Conservation (phyloP, 2,888 invertebrate genomes). For the Pseudococcus viburni region DNA sequence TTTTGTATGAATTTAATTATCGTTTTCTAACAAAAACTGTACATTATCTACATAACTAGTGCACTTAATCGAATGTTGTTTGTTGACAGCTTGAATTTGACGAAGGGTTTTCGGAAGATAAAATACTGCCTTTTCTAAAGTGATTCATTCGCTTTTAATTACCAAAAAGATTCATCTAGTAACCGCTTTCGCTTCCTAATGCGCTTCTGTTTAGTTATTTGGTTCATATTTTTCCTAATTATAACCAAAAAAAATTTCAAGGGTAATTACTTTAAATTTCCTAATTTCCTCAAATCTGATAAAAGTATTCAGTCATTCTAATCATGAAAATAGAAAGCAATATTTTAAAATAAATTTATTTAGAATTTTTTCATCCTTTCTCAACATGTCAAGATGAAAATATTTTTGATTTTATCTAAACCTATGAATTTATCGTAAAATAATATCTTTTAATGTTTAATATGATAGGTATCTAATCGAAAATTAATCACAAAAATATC, state of each 20-base stretch:
- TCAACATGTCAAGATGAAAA: not conserved
- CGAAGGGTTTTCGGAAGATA: constrained; percentile 64
- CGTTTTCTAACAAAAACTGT: constrained; percentile 39
- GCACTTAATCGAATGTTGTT: constrained; percentile 62
- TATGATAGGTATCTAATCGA: too few species aligned
- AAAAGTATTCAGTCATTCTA: not conserved
- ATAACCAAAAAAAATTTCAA: not conserved
- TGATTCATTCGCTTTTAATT: constrained; percentile 60
- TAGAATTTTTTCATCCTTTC: not conserved
- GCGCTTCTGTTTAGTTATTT: constrained; percentile 9
- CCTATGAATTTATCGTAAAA: not conserved
- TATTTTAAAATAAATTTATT: not conserved
- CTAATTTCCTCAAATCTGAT: not conserved
- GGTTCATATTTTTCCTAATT: not conserved
- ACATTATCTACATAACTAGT: constrained; percentile 22
- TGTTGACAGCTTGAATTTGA: constrained; percentile 65
- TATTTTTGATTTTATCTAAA: not conserved
- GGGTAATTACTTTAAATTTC: not conserved
- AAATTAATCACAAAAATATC: not conserved
- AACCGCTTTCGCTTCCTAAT: constrained; percentile 30
- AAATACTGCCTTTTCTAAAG: constrained; percentile 65
- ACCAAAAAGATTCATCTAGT: constrained; percentile 36
- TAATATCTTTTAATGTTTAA: constrained; percentile 10
- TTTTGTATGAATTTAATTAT: constrained; percentile 26
- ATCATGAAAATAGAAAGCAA: not conserved